A percentile compares a stretch with the other conserved stretches of the same genome.
These are phyloP conservation scores for Semotilus atromaculatus DNA, from an alignment of 2,797 vertebrate species.

Conservation along the genomic window DNA sequence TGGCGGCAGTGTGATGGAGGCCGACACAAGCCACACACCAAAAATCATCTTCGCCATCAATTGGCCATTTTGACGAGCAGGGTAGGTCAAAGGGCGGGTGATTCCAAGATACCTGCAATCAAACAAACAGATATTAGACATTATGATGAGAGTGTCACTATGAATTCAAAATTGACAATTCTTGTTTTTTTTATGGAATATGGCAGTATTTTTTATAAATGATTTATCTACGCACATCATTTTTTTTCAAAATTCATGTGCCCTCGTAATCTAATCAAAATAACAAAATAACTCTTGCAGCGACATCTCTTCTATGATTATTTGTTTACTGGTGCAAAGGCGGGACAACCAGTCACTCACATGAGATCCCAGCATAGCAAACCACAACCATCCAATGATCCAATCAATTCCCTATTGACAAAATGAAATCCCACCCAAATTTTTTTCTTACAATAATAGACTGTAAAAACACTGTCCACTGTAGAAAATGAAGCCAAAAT, in stretches of 20 bases:
- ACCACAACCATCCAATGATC: background rate
- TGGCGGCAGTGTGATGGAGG: constrained; percentile 84
- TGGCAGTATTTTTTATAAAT: background rate
- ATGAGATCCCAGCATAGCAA: background rate
- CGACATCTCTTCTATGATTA: background rate
- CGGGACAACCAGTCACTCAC: background rate
- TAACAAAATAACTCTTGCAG: background rate
- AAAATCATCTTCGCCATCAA: constrained; percentile 86
- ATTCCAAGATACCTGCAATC: constrained; percentile 80
- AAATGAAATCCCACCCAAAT: background rate
- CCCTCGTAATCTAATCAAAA: background rate
- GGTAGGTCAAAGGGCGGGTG: constrained; percentile 83
- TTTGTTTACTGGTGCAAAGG: background rate
- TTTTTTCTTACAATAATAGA: background rate
- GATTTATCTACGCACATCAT: no score
- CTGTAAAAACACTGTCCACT: background rate
- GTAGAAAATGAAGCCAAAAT: background rate
- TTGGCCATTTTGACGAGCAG: constrained; percentile 82
- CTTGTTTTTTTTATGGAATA: background rate
- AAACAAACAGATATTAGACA: background rate
- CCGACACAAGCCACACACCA: constrained; percentile 82
- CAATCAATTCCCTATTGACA: background rate
- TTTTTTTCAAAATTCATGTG: background rate
- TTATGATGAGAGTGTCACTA: background rate
- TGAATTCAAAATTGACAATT: background rate